phyloP scores from a whole-genome alignment of 2,888 invertebrate species.

The Thumatha senex region DNA sequence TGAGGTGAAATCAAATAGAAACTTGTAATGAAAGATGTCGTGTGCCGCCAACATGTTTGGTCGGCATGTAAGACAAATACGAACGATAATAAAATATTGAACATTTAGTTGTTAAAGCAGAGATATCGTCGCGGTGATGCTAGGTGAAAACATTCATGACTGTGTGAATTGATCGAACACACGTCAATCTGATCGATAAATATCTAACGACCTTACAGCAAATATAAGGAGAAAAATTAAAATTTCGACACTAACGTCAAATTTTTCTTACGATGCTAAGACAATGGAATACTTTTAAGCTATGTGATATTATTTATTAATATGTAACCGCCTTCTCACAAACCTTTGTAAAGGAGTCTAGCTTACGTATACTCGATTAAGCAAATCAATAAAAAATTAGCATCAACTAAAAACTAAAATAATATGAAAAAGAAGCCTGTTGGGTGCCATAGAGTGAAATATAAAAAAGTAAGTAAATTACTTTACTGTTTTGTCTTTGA shows the following conservation, averaged over 20 bases:
- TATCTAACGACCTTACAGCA: slow-evolving; percentile 8
- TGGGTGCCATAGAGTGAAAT: too few species aligned
- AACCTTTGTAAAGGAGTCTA: too few species aligned
- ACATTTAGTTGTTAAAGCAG: slow-evolving; percentile 70
- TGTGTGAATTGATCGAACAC: slow-evolving; percentile 37
- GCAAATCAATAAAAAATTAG: too few species aligned
- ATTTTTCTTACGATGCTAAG: neutral
- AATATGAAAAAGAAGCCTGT: too few species aligned
- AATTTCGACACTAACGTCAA: neutral
- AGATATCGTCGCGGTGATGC: slow-evolving; percentile 56
- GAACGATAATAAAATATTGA: slow-evolving; percentile 76
- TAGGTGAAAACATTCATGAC: slow-evolving; percentile 56
- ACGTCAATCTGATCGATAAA: slow-evolving; percentile 20
- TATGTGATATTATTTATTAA: too few species aligned
- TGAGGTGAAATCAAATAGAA: slow-evolving; percentile 82
- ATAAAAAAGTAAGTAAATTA: too few species aligned
- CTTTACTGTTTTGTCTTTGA: too few species aligned
- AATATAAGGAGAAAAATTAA: slow-evolving; percentile 1
- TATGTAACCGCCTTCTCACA: too few species aligned
- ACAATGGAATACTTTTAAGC: too few species aligned
- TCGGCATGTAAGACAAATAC: slow-evolving; percentile 73
- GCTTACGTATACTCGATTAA: too few species aligned
- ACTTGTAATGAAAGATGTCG: slow-evolving; percentile 81
- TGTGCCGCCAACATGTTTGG: slow-evolving; percentile 70
- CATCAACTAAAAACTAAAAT: too few species aligned